These are phyloP conservation scores for Argopecten irradians DNA, from an alignment of 1,140 invertebrate species.

Conservation along the genomic window DNA sequence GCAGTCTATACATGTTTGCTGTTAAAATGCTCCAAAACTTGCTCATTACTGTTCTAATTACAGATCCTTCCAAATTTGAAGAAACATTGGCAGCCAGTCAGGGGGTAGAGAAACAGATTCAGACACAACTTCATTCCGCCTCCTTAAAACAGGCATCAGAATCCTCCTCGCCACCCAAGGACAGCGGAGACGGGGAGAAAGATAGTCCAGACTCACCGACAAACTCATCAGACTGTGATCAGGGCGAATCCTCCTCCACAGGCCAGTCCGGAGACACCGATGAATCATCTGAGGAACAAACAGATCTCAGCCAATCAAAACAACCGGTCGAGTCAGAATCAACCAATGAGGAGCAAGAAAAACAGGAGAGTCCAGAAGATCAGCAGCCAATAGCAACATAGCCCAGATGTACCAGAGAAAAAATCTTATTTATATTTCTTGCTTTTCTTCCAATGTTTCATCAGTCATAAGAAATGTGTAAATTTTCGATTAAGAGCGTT, in stretches of 20 bases:
- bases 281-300: not conserved
- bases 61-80: not conserved
- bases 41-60: not conserved
- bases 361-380: not conserved
- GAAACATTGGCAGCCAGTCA: not conserved
- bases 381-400: not conserved
- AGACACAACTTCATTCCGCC: not conserved
- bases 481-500: conserved; percentile 11
- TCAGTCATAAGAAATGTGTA: not conserved
- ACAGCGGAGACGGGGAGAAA: not conserved
- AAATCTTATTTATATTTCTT: not conserved
- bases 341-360: conserved; percentile 1
- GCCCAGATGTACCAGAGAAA: not conserved
- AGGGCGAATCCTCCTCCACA: not conserved
- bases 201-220: not conserved
- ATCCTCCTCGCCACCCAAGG: not conserved
- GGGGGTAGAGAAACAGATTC: conserved; percentile 12
- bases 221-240: not conserved
- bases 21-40: no score
- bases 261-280: not conserved
- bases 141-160: not conserved
- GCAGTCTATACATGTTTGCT: no score
- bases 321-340: conserved; percentile 3
- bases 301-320: not conserved
- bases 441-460: not conserved